These are phyloP conservation scores for Malaclemys terrapin DNA, from an alignment of 2,113 vertebrate genomes.

Conservation along the genomic window DNA sequence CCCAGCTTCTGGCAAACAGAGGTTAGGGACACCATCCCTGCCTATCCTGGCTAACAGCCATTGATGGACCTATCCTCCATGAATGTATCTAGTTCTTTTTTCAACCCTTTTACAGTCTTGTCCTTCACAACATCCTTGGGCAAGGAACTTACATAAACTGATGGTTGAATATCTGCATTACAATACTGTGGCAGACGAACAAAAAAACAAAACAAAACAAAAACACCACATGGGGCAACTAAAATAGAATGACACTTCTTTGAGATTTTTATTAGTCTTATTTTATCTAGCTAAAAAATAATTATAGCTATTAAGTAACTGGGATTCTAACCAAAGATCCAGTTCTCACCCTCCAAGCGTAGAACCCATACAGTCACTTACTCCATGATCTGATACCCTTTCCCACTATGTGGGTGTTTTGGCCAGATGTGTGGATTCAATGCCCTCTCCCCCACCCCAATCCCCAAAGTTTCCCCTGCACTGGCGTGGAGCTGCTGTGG, in stretches of 20 bases:
- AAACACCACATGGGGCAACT: not conserved
- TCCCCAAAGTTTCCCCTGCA: not conserved
- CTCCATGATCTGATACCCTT: not conserved
- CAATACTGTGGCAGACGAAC: fast-evolving
- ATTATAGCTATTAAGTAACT: not conserved
- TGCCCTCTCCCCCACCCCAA: not conserved
- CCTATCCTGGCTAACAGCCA: no score
- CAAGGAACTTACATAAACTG: not conserved
- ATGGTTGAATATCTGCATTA: not conserved
- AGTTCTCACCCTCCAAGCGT: not conserved
- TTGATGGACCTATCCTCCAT: no score
- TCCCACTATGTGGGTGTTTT: not conserved
- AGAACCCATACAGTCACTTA: not conserved
- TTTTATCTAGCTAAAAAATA: not conserved
- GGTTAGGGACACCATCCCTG: no score
- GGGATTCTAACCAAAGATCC: not conserved
- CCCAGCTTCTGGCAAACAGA: no score
- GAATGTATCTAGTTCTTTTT: no score
- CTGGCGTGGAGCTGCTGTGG: not conserved
- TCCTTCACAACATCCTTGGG: no score
- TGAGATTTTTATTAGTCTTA: not conserved
- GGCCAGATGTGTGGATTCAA: not conserved
- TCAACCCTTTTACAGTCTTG: no score
- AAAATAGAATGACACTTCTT: not conserved
- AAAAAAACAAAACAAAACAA: not conserved